Base-by-base conservation (phyloP, 1,140 invertebrate species). In the Apis florea region DNA sequence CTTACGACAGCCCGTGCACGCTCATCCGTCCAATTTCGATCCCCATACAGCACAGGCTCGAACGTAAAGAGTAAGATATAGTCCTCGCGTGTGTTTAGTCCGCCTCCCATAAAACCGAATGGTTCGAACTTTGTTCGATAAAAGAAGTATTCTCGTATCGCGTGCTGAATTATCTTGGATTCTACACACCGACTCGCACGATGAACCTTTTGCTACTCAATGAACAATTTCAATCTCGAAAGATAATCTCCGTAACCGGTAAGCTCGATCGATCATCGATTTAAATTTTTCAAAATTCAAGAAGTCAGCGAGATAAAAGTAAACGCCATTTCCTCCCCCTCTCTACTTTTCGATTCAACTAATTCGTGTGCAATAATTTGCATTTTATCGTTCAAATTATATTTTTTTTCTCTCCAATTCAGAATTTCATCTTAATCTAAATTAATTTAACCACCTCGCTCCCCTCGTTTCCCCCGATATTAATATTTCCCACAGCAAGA, bases 21-120 rank as follows among this genome's bases (percentile, higher is more conserved):
- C 90, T 86, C 85, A 86, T 85, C 77, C 67, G 85, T 77, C 26
- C 78, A 75, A 69, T 64, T 79, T 49, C 66, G 82, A 76, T 67
- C 75, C 83, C 80, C 85, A 90, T 86, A 87, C 83, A 82, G 76
- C 59, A 70, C 78, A 85, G 84, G 84, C 56, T 40, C 51, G 63
- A 85, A 80, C 84, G 85, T 79, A 84, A 40, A 71, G 74, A 85
- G 79, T 82, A 79, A n/a, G 83, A 89, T 86, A 75, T 87, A 88
- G 86, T 88, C 84, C 83, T 88, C 84, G 83, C 83, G 80, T 83
- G 90, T 91, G 92, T 92, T 92, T 91, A 90, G 90, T 86, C 84
- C 71, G 85, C 71, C 80, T 77, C 78, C 86, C 89, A 91, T 93
- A 92, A 93, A 93, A 92, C 85, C 86, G 85, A 92, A 93, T 92